These are phyloP conservation scores for Callocephalon fimbriatum DNA, from an alignment of 2,113 vertebrate genomes.

Conservation along the genomic window DNA sequence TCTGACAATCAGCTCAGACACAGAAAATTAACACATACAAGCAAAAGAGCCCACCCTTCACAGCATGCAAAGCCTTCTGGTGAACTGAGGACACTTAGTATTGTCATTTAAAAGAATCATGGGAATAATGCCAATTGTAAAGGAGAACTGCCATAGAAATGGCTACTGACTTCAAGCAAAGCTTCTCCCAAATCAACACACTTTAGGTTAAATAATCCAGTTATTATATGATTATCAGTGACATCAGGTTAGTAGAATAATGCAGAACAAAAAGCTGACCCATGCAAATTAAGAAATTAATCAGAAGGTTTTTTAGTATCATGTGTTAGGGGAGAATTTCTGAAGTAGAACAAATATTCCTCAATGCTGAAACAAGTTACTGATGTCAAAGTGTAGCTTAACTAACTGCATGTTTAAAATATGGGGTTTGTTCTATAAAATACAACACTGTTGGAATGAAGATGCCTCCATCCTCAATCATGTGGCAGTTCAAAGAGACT, in stretches of 20 bases:
- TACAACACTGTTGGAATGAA: neutral
- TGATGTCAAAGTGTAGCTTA: neutral
- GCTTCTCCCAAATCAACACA: neutral
- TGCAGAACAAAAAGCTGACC: neutral
- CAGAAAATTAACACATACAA: neutral
- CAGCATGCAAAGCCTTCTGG: slow-evolving; percentile 53
- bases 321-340: neutral
- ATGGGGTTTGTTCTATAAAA: neutral
- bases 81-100: slow-evolving; percentile 64
- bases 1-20: neutral
- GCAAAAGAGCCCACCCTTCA: neutral
- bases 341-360: neutral
- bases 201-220: neutral
- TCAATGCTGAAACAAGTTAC: neutral
- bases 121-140: neutral
- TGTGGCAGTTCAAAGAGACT: neutral
- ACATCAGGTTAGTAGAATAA: neutral
- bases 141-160: neutral
- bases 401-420: neutral
- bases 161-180: neutral
- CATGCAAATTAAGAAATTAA: neutral
- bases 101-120: neutral
- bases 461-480: neutral
- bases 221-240: neutral
- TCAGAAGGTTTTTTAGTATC: neutral